Evolutionary conservation across 2,888 invertebrate genomes (phyloP), one percentile per base, ranked within the genome.

Genomic region (Polydrusus cervinus): DNA sequence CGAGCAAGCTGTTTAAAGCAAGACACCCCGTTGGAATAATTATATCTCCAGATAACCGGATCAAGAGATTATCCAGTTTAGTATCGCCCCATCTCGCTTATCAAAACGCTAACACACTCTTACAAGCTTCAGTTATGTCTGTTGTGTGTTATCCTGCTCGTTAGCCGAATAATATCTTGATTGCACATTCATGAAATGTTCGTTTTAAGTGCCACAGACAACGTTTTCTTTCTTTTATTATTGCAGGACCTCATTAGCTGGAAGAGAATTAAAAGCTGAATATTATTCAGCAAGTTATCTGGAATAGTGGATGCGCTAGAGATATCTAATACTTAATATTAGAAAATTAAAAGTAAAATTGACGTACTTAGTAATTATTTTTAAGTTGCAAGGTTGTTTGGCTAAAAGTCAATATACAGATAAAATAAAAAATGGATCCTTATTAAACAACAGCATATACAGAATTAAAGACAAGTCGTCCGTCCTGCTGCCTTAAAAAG

Each of bases 1-100:
- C 85, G 83, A 84, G 85, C 87, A 87, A 87, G 87, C 87, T 87
- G 87, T 87, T 87, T 87, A 86, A 86, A 86, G 85, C 86, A 87
- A 87, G 87, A 87, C 87, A 87, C 86, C 86, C 87, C 85, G 87
- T 87, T 86, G 85, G 87, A 87, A 87, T 87, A 87, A 87, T 87
- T 87, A 87, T 87, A 87, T 86, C 86, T 86, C 83, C 83, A 86
- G 87, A 86, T 87, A 86, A 86, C 86, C 84, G 87, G 87, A 87
- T 87, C 86, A 87, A 86, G 86, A 86, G 87, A 87, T 87, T 87
- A 87, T 87, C 87, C 86, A 86, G 85, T 86, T 86, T 85, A 84
- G 84, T 83, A 85, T 86, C 86, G 81, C 85, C 83, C 86, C 83
- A 85, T 86, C 85, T 83, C 82, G 80, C 83, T 84, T 84, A 84